These are phyloP conservation scores for Progne subis DNA, from an alignment of 2,113 vertebrate species.

Conservation along the genomic window DNA sequence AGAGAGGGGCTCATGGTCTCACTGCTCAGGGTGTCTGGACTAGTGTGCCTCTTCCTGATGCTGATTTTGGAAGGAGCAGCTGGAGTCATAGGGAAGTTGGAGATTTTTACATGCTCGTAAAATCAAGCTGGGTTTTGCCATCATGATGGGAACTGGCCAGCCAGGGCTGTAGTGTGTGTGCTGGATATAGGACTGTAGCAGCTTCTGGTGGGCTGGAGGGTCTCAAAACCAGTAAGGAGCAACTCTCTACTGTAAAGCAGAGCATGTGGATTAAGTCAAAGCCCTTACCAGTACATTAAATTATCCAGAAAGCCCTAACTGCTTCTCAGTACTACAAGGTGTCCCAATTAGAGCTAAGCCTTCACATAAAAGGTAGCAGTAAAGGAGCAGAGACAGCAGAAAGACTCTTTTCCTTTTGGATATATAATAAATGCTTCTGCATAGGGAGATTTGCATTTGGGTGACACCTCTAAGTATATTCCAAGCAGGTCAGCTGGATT, in stretches of 20 bases:
- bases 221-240: not conserved
- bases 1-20: not conserved
- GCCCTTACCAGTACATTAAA: not conserved
- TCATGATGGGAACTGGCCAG: fast-evolving
- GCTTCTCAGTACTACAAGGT: fast-evolving
- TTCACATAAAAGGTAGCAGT: not conserved
- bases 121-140: not conserved
- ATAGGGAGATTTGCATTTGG: not conserved
- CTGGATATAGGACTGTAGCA: not conserved
- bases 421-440: not conserved
- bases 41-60: not conserved
- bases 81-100: not conserved
- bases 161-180: not conserved
- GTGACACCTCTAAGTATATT: not conserved
- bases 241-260: not conserved
- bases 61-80: not conserved
- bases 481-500: not conserved
- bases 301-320: not conserved
- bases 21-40: not conserved
- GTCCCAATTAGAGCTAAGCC: not conserved
- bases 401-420: not conserved
- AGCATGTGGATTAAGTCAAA: not conserved
- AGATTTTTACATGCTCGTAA: not conserved
- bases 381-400: not conserved
- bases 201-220: not conserved